These are phyloP conservation scores for Aquatica leii DNA, from an alignment of 2,888 invertebrate species.

Conservation along the genomic window DNA sequence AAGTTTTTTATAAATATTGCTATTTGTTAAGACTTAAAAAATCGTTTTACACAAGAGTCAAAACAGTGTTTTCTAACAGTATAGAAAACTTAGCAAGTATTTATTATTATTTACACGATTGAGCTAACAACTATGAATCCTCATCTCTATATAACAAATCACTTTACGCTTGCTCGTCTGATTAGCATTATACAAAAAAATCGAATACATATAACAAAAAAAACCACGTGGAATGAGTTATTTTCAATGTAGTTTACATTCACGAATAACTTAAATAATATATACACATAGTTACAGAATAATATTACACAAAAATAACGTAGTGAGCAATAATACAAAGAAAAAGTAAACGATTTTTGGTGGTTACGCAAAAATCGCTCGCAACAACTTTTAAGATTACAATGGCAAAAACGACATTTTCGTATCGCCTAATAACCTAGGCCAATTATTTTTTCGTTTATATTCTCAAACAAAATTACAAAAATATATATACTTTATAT, in stretches of 20 bases:
- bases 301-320: constrained; percentile 41
- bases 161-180: constrained; percentile 30
- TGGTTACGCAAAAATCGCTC: constrained; percentile 18
- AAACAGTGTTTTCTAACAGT: constrained; percentile 56
- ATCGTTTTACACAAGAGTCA: constrained; percentile 59
- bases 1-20: constrained; percentile 62
- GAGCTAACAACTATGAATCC: constrained; percentile 51
- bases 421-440: constrained; percentile 27
- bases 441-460: constrained; percentile 47
- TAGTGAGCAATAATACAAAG: constrained; percentile 46
- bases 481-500: constrained; percentile 54
- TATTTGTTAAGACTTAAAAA: constrained; percentile 61
- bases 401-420: constrained; percentile 31
- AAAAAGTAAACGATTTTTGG: constrained; percentile 21
- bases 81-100: constrained; percentile 59
- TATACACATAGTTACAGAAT: constrained; percentile 44
- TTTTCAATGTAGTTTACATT: constrained; percentile 8
- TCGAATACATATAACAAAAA: constrained; percentile 15
- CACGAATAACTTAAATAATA: constrained; percentile 29
- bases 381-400: constrained; percentile 40
- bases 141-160: constrained; percentile 33
- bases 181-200: constrained; percentile 19
- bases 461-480: constrained; percentile 38
- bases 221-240: constrained; percentile 31
- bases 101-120: constrained; percentile 56